These are phyloP conservation scores for Meriones psammophilus DNA, from an alignment of 2,797 vertebrate genomes.

Conservation along the genomic window DNA sequence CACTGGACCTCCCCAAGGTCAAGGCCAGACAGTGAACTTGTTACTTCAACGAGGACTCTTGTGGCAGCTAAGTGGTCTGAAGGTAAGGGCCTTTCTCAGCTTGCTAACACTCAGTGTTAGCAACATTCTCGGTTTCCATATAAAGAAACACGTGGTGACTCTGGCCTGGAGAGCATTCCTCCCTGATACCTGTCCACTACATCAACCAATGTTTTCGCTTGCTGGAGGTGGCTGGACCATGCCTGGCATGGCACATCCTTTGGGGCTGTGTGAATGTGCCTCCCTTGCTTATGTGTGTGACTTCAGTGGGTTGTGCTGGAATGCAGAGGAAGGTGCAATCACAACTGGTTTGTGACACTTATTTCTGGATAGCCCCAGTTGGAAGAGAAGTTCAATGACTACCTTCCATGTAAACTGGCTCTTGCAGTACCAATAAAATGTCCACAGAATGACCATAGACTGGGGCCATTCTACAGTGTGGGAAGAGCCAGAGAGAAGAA, in stretches of 20 bases:
- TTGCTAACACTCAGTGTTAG: too few relatives aligned
- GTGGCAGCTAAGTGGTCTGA: neutral
- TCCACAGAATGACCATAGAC: too few relatives aligned
- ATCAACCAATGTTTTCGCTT: neutral
- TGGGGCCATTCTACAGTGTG: neutral
- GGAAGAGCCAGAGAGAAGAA: neutral
- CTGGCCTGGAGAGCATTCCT: rapidly evolving
- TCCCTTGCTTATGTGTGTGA: neutral
- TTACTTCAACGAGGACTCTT: too few relatives aligned
- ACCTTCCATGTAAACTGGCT: neutral
- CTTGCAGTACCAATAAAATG: neutral
- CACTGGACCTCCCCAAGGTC: neutral
- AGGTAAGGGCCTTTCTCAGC: neutral
- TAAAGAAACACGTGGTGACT: neutral
- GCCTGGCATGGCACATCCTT: neutral
- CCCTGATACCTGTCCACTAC: neutral
- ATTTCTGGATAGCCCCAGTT: neutral
- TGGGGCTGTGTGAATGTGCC: rapidly evolving
- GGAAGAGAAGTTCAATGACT: neutral
- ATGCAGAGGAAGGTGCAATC: neutral
- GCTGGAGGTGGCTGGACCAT: neutral
- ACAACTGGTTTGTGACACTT: neutral
- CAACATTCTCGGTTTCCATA: neutral
- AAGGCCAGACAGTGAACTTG: neutral
- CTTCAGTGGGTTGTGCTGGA: neutral